Base-by-base conservation (phyloP, 2,113 vertebrate species). In the Ramphastos sulfuratus region DNA sequence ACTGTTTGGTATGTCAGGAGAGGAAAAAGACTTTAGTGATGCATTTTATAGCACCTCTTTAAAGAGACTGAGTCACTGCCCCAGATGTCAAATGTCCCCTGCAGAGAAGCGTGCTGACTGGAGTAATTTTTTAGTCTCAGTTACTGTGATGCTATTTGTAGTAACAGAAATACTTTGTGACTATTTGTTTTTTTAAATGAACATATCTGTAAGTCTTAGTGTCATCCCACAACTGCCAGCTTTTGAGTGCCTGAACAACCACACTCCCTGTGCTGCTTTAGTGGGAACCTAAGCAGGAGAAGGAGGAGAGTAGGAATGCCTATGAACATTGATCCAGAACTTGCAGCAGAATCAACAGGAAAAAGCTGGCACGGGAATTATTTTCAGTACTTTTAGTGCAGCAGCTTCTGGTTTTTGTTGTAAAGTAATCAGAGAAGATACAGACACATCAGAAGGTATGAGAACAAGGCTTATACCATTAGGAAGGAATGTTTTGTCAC, bases 381-480 rank as follows among this genome's bases (percentile, higher is more conserved):
- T 85, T 84, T 93, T 93, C 79, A 52, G 25, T 60, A 42, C 21
- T 80, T 95, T 35, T 30, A 55, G 60, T 64, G 33, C 61, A 86
- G 61, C 21, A 52, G 6, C 23, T 67, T 56, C 73, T 75, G 13
- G 0, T 28, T 85, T 89, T 76, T 65, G 25, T 55, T 80, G 52
- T 92, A 77, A 92, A 93, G 93, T 87, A 89, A 72, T 63, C 80
- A 72, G 58, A 85, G 50, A 59, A 89, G 80, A 86, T 70, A 79
- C 25, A 63, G 79, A 81, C 90, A 81, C 63, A 59, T 83, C 73
- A 84, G 70, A 91, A 94, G 73, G 54, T 89, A 58, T 39, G 73
- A 84, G 56, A 93, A 31, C 2, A 4, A 79, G 80, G 20, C 27
- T 92, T 95, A 86, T 74, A 31, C 89, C 44, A 25, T 80, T 74